Evolutionary conservation across 2,113 vertebrate genomes (phyloP).

Genomic region (Dascyllus trimaculatus): DNA sequence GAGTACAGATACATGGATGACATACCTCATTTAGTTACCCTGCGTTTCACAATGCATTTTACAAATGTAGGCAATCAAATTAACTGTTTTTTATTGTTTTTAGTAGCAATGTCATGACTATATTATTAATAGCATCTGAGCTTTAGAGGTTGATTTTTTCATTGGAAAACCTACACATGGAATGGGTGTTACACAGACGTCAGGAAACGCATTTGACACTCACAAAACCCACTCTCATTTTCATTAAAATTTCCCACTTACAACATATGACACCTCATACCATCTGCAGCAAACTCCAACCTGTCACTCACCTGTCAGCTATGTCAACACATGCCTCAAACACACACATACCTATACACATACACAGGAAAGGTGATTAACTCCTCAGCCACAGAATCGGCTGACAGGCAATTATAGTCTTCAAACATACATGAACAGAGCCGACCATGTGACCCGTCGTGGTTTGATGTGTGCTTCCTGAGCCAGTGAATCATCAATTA

Average conservation of each 20-base stretch:
- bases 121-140: not conserved
- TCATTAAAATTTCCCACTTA: constrained; percentile 20
- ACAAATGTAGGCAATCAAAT: not conserved
- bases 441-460: not conserved
- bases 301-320: constrained; percentile 60
- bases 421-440: constrained; percentile 57
- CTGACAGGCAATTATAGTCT: constrained; percentile 63
- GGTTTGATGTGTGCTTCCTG: constrained; percentile 36
- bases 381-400: constrained; percentile 32
- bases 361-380: constrained; percentile 53
- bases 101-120: not conserved
- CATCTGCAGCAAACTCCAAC: constrained; percentile 17
- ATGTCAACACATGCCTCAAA: not conserved
- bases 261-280: not conserved
- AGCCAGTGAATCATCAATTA: constrained; percentile 22
- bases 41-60: constrained; percentile 10
- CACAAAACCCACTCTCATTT: constrained; percentile 2
- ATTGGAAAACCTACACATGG: not conserved
- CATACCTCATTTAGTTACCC: constrained; percentile 39
- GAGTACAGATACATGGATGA: constrained; percentile 42
- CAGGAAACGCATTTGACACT: constrained; percentile 23
- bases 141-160: not conserved
- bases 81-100: not conserved
- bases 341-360: constrained; percentile 10
- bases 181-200: not conserved